Evolutionary conservation across 2,888 invertebrate genomes (phyloP).

Genomic region (Catocala nupta): DNA sequence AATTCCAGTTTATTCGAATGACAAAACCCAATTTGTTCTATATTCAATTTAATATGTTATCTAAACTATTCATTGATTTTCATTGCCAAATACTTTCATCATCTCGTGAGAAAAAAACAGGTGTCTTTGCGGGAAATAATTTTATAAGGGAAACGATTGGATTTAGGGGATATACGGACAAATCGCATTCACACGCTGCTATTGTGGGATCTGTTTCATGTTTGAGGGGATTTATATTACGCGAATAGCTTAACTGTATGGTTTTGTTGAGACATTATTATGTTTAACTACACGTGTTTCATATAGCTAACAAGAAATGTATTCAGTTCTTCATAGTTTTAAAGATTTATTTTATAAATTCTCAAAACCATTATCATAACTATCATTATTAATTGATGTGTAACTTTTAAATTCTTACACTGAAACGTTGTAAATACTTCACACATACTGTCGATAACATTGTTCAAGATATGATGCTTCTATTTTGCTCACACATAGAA

Average conservation of each 20-base stretch:
- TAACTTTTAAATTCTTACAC: too few relatives aligned
- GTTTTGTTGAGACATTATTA: not conserved
- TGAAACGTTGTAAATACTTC: too few relatives aligned
- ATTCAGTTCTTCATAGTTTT: not conserved
- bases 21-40: too few relatives aligned
- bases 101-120: conserved; percentile 32
- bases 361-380: too few relatives aligned
- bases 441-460: too few relatives aligned
- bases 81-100: too few relatives aligned
- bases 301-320: not conserved
- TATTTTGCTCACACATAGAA: too few relatives aligned
- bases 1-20: too few relatives aligned
- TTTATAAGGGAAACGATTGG: conserved; percentile 27
- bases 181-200: conserved; percentile 9
- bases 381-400: too few relatives aligned
- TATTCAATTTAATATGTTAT: conserved; percentile 23
- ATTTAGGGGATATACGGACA: conserved; percentile 1
- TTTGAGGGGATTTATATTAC: conserved; percentile 6
- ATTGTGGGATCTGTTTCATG: conserved; percentile 10
- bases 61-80: conserved; percentile 38
- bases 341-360: too few relatives aligned
- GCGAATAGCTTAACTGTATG: conserved; percentile 3
- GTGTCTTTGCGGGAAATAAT: conserved; percentile 35
- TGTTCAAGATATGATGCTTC: too few relatives aligned
- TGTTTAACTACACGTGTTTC: not conserved